phyloP scores from a whole-genome alignment of 1,140 invertebrate species.

The Drosophila obscura region DNA sequence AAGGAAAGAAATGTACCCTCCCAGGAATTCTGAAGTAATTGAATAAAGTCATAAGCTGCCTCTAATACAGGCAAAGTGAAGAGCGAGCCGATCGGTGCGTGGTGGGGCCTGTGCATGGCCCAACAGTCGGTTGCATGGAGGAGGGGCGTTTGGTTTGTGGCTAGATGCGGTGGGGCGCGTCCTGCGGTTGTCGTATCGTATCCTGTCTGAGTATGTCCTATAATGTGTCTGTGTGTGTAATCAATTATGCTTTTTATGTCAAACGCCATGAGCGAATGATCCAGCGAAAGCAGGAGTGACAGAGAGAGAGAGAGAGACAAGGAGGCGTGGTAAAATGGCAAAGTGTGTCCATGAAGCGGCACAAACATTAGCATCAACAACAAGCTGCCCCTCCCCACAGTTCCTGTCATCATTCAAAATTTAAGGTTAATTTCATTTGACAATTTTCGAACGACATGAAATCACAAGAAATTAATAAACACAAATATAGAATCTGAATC shows the following conservation, averaged over 20 bases:
- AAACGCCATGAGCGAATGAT: conserved; percentile 46
- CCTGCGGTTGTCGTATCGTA: conserved; percentile 2
- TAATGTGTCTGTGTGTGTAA: conserved; percentile 35
- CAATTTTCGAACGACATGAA: conserved; percentile 2
- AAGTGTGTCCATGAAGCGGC: neutral
- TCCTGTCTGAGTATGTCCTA: conserved; percentile 7
- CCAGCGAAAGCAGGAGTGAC: conserved; percentile 14
- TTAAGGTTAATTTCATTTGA: conserved; percentile 29
- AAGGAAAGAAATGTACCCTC: too few relatives aligned
- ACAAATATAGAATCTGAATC: conserved; percentile 18
- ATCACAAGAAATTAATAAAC: conserved; percentile 15
- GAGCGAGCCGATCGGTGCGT: neutral
- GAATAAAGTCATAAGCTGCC: conserved; percentile 68
- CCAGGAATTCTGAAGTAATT: conserved; percentile 33
- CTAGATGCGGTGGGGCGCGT: conserved; percentile 3
- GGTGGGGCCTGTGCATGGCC: too few relatives aligned
- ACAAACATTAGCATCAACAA: conserved; percentile 43
- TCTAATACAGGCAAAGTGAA: conserved; percentile 22
- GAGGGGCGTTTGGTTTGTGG: conserved; percentile 1
- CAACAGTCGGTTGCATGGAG: too few relatives aligned
- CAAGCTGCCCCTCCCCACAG: neutral
- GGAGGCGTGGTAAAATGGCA: conserved; percentile 10
- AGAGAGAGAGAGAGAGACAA: conserved; percentile 1
- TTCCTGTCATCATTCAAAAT: conserved; percentile 35
- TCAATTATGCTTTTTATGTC: conserved; percentile 78